phyloP scores from a whole-genome alignment of 35 echinoderm and acorn worm genomes.

The Diadema setosum region DNA sequence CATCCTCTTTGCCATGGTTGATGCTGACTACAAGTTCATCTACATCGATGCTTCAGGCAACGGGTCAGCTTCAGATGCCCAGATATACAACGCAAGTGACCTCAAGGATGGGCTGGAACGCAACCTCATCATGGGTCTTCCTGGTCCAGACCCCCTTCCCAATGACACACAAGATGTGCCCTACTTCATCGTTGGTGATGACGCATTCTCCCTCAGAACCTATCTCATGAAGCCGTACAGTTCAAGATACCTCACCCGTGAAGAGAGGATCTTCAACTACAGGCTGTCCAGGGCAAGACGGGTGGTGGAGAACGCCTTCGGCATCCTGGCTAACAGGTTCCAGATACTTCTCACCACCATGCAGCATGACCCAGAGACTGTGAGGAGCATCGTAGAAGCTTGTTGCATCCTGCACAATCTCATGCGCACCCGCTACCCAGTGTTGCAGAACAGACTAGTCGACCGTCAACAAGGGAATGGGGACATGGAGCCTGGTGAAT shows the following conservation, averaged over 20 bases:
- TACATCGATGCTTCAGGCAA: not conserved
- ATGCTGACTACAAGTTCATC: conserved; percentile 37
- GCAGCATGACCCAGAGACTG: conserved; percentile 7
- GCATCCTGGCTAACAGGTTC: conserved; percentile 52
- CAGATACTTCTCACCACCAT: conserved; percentile 14
- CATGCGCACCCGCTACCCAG: conserved; percentile 35
- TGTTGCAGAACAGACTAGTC: not conserved
- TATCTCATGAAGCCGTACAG: conserved; percentile 52
- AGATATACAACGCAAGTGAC: conserved; percentile 29
- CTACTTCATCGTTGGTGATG: conserved; percentile 15
- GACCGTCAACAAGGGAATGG: not conserved
- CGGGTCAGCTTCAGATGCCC: not conserved
- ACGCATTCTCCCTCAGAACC: not conserved
- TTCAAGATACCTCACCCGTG: not conserved
- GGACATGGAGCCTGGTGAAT: not conserved
- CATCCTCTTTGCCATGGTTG: conserved; percentile 24
- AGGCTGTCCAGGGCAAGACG: not conserved
- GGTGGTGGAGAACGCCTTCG: conserved; percentile 25
- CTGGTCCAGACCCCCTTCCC: conserved; percentile 24
- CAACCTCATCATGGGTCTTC: conserved; percentile 14
- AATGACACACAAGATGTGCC: conserved; percentile 47
- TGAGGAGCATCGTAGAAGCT: not conserved
- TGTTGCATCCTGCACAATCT: conserved; percentile 37
- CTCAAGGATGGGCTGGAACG: conserved; percentile 22
- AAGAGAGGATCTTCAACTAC: conserved; percentile 12